phyloP scores from a whole-genome alignment of 2,113 vertebrate species.

The Barbus barbus region DNA sequence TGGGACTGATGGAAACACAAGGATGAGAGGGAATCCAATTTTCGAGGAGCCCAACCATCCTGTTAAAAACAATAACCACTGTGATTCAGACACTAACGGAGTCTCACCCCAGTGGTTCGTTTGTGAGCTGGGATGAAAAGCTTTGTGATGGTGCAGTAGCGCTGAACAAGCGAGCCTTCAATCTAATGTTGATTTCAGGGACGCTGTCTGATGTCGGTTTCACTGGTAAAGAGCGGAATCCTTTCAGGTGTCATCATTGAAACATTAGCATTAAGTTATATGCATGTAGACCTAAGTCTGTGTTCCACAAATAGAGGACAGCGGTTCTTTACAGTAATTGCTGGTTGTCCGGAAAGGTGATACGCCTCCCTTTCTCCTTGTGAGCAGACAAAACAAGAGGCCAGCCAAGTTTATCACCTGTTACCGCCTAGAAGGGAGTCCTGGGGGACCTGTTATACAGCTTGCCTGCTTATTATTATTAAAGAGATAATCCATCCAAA shows the following conservation, averaged over 20 bases:
- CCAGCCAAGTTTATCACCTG: slow-evolving; percentile 41
- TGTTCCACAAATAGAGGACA: background rate
- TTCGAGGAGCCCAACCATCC: background rate
- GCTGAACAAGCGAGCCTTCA: background rate
- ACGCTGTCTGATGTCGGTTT: background rate
- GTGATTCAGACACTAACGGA: background rate
- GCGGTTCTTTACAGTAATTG: slow-evolving; percentile 42
- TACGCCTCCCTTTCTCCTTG: slow-evolving; percentile 23
- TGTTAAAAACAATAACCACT: slow-evolving; percentile 27
- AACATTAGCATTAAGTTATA: slow-evolving; percentile 13
- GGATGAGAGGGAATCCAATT: slow-evolving; percentile 22
- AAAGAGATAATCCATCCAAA: background rate
- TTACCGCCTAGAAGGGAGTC: background rate
- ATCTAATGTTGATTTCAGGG: slow-evolving; percentile 13
- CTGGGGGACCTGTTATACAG: background rate
- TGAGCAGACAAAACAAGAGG: slow-evolving; percentile 11
- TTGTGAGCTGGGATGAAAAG: background rate
- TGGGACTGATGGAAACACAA: slow-evolving; percentile 24
- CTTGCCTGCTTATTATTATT: background rate
- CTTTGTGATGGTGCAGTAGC: background rate
- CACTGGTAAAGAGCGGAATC: too few relatives aligned
- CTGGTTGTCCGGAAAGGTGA: slow-evolving; percentile 50
- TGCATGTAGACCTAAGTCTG: background rate
- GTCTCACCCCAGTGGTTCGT: slow-evolving; percentile 6
- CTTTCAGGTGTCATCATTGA: background rate